These are phyloP conservation scores for Andrena camellia DNA, from an alignment of 2,888 invertebrate genomes.

Conservation along the genomic window DNA sequence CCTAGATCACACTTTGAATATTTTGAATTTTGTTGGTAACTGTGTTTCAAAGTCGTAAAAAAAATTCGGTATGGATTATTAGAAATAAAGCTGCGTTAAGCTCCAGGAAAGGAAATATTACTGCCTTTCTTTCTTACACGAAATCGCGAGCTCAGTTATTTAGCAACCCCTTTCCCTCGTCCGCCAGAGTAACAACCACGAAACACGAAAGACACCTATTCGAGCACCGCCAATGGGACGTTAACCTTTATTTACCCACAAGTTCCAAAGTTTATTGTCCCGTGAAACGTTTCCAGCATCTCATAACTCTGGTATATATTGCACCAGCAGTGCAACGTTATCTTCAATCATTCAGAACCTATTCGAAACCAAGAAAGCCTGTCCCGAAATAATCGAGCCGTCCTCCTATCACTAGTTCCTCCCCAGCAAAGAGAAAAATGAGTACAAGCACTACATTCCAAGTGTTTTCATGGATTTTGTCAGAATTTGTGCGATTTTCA, in stretches of 20 bases:
- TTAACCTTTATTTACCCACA: conserved; percentile 44
- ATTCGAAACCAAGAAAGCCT: conserved; percentile 3
- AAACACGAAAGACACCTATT: conserved; percentile 37
- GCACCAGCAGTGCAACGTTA: background rate
- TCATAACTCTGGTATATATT: conserved; percentile 1
- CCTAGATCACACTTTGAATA: too few species aligned
- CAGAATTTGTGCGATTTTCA: too few species aligned
- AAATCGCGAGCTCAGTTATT: conserved; percentile 28
- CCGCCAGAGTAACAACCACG: conserved; percentile 30
- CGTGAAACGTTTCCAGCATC: conserved; percentile 25
- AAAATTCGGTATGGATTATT: too few species aligned
- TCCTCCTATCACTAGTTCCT: background rate
- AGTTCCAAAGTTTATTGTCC: conserved; percentile 56
- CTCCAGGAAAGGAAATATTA: background rate
- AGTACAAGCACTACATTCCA: too few species aligned
- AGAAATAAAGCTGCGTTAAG: background rate
- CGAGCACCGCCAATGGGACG: conserved; percentile 7
- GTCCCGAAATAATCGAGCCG: background rate
- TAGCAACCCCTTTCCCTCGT: conserved; percentile 23
- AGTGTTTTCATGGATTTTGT: too few species aligned
- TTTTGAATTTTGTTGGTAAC: too few species aligned
- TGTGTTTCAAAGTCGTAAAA: too few species aligned
- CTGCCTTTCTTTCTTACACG: conserved; percentile 10
- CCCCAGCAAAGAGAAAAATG: background rate
- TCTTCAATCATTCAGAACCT: conserved; percentile 14